Evolutionary conservation across 2,888 invertebrate genomes (phyloP), one percentile per base, ranked within the genome.

Genomic region (Campaea margaritaria): DNA sequence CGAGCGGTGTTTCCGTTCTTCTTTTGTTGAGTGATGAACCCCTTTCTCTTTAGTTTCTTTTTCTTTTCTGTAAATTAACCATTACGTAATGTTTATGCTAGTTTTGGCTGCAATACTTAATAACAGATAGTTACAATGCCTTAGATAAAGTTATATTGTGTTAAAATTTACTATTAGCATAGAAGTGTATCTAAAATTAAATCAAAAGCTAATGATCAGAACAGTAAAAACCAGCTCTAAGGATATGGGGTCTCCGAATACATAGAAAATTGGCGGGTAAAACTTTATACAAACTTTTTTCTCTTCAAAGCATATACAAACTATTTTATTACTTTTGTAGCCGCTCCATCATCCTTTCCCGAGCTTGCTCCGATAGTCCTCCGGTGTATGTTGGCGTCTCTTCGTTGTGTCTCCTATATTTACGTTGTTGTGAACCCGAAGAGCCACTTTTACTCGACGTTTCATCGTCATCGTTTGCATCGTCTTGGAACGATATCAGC

Each of bases 331-430:
- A 93, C 78, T 88, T 92, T 65, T 93, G 90, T 45, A 95, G 89
- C 64, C 96, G 93, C 75, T 96, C 95, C 34, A 95, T 86, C 76
- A 97, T 93, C 45, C 96, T 94, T 72, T 95, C 95, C 57, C 95
- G 93, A 0, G 96, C 97, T 79, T 95, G 95, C 57, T 95, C 94
- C 28, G 96, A 96, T 16, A 99, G 96, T 5, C 99, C 99, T 4
- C 98, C 99, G 0, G 98, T 98, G 78, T 99, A 95, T 0, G 98
- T 97, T 0, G 99, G 99, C 0, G 99, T 99, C 89, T 99, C 99
- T 74, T 96, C 96, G 72, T 95, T 94, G 11, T 95, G 93, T 48
- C 94, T 93, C 47, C 99, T 94, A 77, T 98, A 97, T 81, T 96
- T 95, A 46, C 96, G 93, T 62, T 85, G 88, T 66, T 84, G 86